A percentile compares a stretch with the other conserved stretches of the same genome.
Evolutionary conservation across 35 echinoderm and acorn worm species (phyloP).

Genomic region (Eucidaris tribuloides): DNA sequence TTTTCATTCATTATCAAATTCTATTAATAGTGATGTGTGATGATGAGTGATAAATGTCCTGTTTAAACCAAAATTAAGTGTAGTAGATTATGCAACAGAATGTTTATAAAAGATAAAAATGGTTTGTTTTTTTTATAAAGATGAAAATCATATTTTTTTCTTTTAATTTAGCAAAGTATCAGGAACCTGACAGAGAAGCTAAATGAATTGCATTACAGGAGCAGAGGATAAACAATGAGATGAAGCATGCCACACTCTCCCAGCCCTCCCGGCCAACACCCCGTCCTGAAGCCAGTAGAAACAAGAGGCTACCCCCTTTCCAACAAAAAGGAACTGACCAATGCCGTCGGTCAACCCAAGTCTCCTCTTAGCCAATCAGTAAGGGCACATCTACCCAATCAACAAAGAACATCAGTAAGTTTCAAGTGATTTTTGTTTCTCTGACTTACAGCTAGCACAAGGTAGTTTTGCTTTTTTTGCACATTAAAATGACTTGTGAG

Average conservation of each 20-base stretch:
- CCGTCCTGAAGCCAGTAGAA: background rate
- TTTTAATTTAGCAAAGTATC: constrained; percentile 63
- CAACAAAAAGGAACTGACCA: background rate
- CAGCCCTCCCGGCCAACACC: constrained; percentile 32
- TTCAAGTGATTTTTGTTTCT: too few species aligned
- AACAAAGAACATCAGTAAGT: constrained; percentile 96
- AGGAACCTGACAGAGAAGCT: constrained; percentile 91
- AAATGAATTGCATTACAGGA: constrained; percentile 65
- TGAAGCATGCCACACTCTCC: constrained; percentile 75
- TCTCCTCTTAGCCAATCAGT: constrained; percentile 66
- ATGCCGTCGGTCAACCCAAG: constrained; percentile 19
- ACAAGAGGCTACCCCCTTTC: background rate
- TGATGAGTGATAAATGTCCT: too few species aligned
- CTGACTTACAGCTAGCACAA: too few species aligned
- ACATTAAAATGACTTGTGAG: too few species aligned
- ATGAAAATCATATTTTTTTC: background rate
- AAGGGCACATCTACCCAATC: constrained; percentile 81
- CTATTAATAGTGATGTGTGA: too few species aligned
- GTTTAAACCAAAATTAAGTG: too few species aligned
- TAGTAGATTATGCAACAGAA: too few species aligned
- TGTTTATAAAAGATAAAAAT: too few species aligned
- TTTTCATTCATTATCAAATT: too few species aligned
- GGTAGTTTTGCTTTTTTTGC: too few species aligned
- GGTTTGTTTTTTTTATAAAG: background rate
- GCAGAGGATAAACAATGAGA: constrained; percentile 73